Evolutionary conservation across 2,888 invertebrate genomes (phyloP), one percentile per base, ranked within the genome.

Genomic region (Hypomecis punctinalis): DNA sequence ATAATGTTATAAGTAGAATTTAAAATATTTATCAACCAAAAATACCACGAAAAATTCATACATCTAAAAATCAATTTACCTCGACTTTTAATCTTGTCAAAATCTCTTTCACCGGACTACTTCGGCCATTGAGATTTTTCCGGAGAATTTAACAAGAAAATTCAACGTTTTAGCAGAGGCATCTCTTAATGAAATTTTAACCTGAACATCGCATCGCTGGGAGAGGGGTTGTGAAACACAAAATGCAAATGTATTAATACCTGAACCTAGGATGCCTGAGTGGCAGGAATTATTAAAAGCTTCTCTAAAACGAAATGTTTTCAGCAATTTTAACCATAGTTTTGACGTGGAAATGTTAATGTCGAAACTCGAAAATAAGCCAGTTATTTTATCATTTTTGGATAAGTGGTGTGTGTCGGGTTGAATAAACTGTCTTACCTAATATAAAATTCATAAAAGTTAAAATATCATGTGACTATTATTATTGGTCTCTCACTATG

Each of bases 161-260:
- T 42, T 33, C 45, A 49, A 1, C 49, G 10, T 37, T 37, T 23
- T 8, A 10, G 10, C 39, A 11, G 39, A 52, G 11, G 57, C 35
- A 57, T 42, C 48, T 58, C 56, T 61, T 65, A 63, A 63, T 64
- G 56, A 52, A 64, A 66, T 52, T 52, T 60, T 53, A 51, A 48
- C 49, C 45, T 10, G 42, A 59, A 47, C 54, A 54, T 55, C 35
- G 49, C 68, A 37, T n/a, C n/a, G 52, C 49, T 43, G 39, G 53
- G 60, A 57, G 43, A 62, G 55, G n/a, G 42, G 49, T 58, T 43
- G 48, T 42, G 42, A 43, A 58, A 58, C 39, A 46, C 46, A 36
- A 56, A 56, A 47, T 56, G 46, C 58, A 58, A 49, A 49, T 39
- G 39, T 40, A 47, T 3, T 6, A 9, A 35, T 52, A 59, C 37